Evolutionary conservation across 2,888 invertebrate genomes (phyloP), one percentile per base, ranked within the genome.

Genomic region (Lithodes maja): DNA sequence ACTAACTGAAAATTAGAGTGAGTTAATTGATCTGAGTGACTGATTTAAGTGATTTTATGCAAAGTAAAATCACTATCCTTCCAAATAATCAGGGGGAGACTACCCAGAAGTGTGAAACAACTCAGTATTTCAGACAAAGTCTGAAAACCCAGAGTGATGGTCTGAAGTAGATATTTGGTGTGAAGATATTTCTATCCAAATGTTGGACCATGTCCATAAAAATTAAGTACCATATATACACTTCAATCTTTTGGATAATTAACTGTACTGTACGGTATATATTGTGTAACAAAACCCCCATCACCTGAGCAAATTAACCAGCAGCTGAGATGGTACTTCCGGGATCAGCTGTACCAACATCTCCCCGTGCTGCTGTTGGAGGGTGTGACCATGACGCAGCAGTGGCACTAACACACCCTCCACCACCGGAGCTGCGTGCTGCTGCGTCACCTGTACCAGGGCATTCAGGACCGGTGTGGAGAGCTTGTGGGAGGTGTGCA

Each of bases 331-430:
- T 82, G 68, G n/a, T 1, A 49, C 77, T 7, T 2, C 33, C 7
- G 85, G 55, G 15, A 79, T 3, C 5, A 83, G 49, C 50, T 83
- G 83, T 1, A 69, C 69, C 12, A 87, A 9, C 12, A 78, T 2
- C 17, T 87, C 87, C 52, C 49, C 49, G 80, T 86, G 86, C 7
- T 83, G 87, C 2, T 87, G 69, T 9, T 49, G n/a, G 2, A 69
- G 74, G 2, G 61, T 7, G 1, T 83, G 83, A 15, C 50, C 53
- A n/a, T 53, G 33, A 15, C 53, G 77, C 1, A 87, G 71, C 17
- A 87, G 68, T 2, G 87, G 87, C 78, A 78, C 83, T 54, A 87
- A 69, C 12, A 68, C n/a, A 33, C 33, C 77, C 15, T 50, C 52
- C 54, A 87, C 79, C 33, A 68, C 52, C 5, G 17, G 77, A 2